Conservation (phyloP, 2,888 invertebrate species). For the Galerucella nymphaeae region DNA sequence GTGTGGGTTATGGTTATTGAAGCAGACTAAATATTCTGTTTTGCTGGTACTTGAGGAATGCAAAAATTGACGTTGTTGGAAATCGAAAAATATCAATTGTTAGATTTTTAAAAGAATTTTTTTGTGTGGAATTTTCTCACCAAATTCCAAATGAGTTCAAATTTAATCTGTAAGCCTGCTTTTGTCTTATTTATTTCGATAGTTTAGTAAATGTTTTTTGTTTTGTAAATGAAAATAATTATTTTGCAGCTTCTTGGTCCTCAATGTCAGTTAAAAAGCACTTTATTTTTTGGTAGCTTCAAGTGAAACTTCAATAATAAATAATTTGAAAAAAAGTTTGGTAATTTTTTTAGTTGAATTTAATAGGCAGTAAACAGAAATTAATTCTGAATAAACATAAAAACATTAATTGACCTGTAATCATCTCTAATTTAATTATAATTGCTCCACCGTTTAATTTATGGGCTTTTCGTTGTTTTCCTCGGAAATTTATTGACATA, state of each 20-base stretch:
- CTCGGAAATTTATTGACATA: not conserved
- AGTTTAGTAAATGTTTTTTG: not conserved
- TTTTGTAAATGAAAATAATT: too few relatives aligned
- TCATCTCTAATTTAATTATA: slow-evolving; percentile 44
- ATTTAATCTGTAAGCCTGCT: too few relatives aligned
- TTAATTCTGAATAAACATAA: slow-evolving; percentile 29
- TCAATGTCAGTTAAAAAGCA: not conserved
- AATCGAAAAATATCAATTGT: too few relatives aligned
- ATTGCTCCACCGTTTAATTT: slow-evolving; percentile 43
- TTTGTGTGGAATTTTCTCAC: too few relatives aligned
- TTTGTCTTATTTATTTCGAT: not conserved
- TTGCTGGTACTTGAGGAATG: too few relatives aligned
- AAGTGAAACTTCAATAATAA: too few relatives aligned
- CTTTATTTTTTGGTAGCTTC: not conserved
- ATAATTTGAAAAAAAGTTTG: not conserved
- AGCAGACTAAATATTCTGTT: too few relatives aligned
- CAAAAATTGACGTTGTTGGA: too few relatives aligned
- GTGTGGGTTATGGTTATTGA: too few relatives aligned
- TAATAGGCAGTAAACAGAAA: slow-evolving; percentile 12
- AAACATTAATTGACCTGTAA: slow-evolving; percentile 43
- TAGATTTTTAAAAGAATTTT: too few relatives aligned
- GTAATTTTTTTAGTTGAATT: slow-evolving; percentile 27
- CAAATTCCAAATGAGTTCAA: too few relatives aligned
- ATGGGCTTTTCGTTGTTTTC: slow-evolving; percentile 20
- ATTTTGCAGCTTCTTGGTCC: too few relatives aligned